These are phyloP conservation scores for Vulpes vulpes DNA, from an alignment of 2,113 vertebrate genomes.

Conservation along the genomic window DNA sequence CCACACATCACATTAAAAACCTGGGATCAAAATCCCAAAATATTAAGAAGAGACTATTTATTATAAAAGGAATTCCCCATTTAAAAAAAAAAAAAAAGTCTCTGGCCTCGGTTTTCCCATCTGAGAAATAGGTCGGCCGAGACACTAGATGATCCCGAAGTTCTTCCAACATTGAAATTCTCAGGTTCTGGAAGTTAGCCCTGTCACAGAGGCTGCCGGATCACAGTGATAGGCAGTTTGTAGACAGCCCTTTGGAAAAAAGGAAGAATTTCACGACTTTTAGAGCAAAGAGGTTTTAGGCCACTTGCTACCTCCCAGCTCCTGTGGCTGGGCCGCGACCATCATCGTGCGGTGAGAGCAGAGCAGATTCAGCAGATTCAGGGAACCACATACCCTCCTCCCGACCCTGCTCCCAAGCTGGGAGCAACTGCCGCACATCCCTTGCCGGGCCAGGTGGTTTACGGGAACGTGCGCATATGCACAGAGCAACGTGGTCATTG, in stretches of 20 bases:
- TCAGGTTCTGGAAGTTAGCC: neutral
- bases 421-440: neutral
- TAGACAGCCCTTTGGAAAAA: neutral
- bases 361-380: neutral
- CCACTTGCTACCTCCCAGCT: neutral
- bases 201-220: neutral
- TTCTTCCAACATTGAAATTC: neutral
- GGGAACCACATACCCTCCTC: neutral
- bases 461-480: neutral
- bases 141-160: neutral
- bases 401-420: fast-evolving
- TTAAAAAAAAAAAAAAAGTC: neutral
- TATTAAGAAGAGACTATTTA: neutral
- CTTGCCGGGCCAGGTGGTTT: fast-evolving
- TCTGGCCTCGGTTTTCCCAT: neutral
- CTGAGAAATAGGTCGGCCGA: neutral
- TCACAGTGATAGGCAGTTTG: neutral
- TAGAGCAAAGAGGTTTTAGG: neutral
- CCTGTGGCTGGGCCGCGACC: neutral
- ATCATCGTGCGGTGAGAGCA: neutral
- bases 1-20: neutral
- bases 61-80: neutral
- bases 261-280: neutral
- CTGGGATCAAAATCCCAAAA: neutral
- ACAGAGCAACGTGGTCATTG: neutral